phyloP scores from a whole-genome alignment of 2,888 invertebrate genomes.

The Idaea biselata region DNA sequence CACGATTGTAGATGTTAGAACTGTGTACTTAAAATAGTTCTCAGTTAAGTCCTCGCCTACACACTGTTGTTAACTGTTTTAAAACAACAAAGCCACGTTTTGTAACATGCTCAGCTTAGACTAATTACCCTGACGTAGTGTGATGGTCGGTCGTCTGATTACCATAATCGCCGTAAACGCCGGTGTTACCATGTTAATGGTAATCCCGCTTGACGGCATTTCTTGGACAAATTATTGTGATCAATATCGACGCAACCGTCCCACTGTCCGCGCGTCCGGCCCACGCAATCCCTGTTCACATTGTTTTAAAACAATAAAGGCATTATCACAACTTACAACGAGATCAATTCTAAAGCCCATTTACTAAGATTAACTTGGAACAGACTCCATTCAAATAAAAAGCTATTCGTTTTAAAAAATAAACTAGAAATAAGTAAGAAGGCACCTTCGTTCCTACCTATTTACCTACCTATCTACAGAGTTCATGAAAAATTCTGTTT shows the following conservation, averaged over 20 bases:
- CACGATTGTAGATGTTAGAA: not conserved
- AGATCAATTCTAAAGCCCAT: not conserved
- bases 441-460: no score
- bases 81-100: not conserved
- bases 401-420: not conserved
- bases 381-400: not conserved
- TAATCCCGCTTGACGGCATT: constrained; percentile 8
- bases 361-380: not conserved
- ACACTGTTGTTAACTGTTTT: not conserved
- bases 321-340: not conserved
- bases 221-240: constrained; percentile 14
- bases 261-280: not conserved
- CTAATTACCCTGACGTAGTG: not conserved
- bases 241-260: constrained; percentile 16
- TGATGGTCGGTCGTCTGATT: not conserved
- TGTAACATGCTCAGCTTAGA: not conserved
- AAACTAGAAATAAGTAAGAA: not conserved
- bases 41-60: not conserved
- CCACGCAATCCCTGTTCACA: constrained; percentile 4
- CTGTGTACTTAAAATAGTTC: not conserved
- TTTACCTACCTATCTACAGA: no score
- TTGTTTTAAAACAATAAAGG: constrained; percentile 11
- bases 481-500: no score
- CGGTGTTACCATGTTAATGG: constrained; percentile 16
- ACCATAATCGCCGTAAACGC: not conserved